Evolutionary conservation across 2,888 invertebrate species (phyloP), one percentile per base, ranked within the genome.

Genomic region (Patella pellucida): DNA sequence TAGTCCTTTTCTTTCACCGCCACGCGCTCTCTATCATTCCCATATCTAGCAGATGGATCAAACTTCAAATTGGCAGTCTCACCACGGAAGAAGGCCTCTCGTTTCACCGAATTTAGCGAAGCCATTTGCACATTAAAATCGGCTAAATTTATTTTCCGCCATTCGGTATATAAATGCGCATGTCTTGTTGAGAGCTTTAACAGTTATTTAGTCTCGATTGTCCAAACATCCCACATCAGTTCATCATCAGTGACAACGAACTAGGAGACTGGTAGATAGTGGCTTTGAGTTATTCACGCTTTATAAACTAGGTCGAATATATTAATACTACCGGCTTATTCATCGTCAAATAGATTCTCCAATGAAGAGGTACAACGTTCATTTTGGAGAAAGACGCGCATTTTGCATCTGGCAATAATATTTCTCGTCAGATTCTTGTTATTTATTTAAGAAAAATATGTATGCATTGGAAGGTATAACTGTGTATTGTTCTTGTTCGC

Each of bases 81-180:
- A 41, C 80, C 81, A 73, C 87, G 86, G 81, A 88, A 88, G 80
- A 88, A 88, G 70, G 88, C 88, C 75, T 88, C 88, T 75, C 88
- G 80, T 76, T 88, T 88, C 73, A 86, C 86, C 70, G 87, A 84
- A 80, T 86, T 87, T 73, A 88, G 75, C 88, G 62, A 62, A 62
- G 62, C 62, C 62, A 62, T 62, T 62, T 62, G 19, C 62, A 62
- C 62, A 62, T 62, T 23, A 62, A 62, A 11, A 23, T 19, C 11
- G 62, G 23, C 62, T 23, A 23, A 62, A 62, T 62, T 62, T 62
- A 23, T 23, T 62, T 62, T 62, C 62, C 62, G 62, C 62, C 62
- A 62, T 62, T 62, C 62, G 62, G 23, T 62, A 11, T 62, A 62
- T 62, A 19, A 62, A 23, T 62, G 62, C 62, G 62, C 62, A 62